Evolutionary conservation across 2,797 vertebrate species (phyloP), one percentile per base, ranked within the genome.

Genomic region (Pseudomugil gertrudae): DNA sequence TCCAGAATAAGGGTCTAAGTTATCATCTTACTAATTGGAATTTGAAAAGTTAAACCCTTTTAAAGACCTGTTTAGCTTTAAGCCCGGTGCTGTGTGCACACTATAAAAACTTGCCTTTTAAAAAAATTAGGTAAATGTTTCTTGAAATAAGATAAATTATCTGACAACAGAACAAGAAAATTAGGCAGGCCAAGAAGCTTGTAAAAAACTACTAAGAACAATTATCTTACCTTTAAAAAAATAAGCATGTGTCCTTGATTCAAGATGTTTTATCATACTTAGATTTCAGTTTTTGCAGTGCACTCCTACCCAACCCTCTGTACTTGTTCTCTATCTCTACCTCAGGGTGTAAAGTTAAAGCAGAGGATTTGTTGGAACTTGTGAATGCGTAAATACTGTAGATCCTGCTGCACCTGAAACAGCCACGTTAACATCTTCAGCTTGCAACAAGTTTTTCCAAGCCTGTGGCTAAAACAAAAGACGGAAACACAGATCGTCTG

Each of bases 301-400:
- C n/a, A 24, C 6, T 33, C 57, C 38, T n/a, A 45, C 47, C 38
- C 7, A 24, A 19, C 19, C 19, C 15, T 1, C 5, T 21, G 21
- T 11, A 5, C n/a, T 7, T 17, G 15, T 13, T 26, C 52, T 9
- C 29, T 43, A 32, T 54, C 15, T 69, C 17, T 40, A 57, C 35
- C 66, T 65, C 54, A 14, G 54, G 35, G 40, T 56, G 33, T 73
- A 33, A 72, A 26, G 57, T 74, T 56, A 29, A 53, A 68, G 30
- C 4, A 19, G 9, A 45, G 50, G 60, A 67, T 57, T 27, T 78
- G 69, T 79, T 33, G 26, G 23, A 52, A 17, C 76, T 70, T 78
- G 68, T 67, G 13, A 33, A 4, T 21, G 3, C 29, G 27, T 3
- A 59, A 60, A 63, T 62, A 23, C 14, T 60, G 23, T 23, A 43